Evolutionary conservation across 2,888 invertebrate genomes (phyloP).

Genomic region (Cantharis lateralis): DNA sequence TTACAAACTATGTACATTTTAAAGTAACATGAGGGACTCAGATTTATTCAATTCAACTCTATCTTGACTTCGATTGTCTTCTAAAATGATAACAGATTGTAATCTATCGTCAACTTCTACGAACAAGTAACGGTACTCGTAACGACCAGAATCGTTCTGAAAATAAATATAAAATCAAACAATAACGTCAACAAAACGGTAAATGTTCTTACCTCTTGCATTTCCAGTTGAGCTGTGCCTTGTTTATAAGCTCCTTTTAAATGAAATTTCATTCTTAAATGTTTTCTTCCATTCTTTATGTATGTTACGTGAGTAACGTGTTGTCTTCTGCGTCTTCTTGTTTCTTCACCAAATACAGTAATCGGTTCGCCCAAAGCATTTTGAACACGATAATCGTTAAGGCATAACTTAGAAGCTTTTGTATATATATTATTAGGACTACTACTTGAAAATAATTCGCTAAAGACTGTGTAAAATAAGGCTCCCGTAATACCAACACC

Average conservation of each 20-base stretch:
- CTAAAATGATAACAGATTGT: constrained; percentile 74
- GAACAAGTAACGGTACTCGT: constrained; percentile 81
- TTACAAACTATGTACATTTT: not conserved
- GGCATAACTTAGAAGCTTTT: constrained; percentile 75
- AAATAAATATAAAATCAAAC: constrained; percentile 45
- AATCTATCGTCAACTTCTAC: constrained; percentile 82
- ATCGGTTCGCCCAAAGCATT: constrained; percentile 90
- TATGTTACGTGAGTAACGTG: constrained; percentile 82
- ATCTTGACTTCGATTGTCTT: constrained; percentile 67
- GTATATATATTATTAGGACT: constrained; percentile 87
- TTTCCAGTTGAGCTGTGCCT: constrained; percentile 85
- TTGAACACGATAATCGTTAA: constrained; percentile 73
- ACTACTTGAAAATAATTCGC: constrained; percentile 85
- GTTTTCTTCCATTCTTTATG: constrained; percentile 73
- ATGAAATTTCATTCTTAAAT: constrained; percentile 90
- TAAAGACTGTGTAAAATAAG: constrained; percentile 82
- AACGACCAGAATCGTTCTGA: constrained; percentile 76
- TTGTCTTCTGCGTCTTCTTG: constrained; percentile 77
- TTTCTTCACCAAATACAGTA: constrained; percentile 87
- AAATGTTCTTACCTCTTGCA: constrained; percentile 70
- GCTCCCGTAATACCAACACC: constrained; percentile 82
- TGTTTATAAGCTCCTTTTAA: constrained; percentile 81
- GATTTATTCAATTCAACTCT: not conserved
- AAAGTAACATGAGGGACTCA: not conserved
- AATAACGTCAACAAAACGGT: not conserved